Evolutionary conservation across 1,140 invertebrate species (phyloP).

Genomic region (Magallana angulata): DNA sequence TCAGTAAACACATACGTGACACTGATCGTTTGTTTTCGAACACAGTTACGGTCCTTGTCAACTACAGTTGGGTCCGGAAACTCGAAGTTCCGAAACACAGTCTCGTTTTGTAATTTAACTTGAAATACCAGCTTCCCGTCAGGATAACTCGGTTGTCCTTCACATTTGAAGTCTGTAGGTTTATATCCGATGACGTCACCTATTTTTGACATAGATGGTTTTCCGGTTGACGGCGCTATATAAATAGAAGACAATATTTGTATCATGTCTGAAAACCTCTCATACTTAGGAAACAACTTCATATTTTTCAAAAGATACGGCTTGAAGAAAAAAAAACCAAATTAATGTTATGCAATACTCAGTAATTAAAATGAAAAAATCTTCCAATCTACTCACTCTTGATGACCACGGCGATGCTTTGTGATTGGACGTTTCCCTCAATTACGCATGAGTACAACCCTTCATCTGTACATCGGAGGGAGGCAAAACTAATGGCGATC

Average conservation of each 20-base stretch:
- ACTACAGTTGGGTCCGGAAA: conserved; percentile 4
- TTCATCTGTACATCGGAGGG: conserved; percentile 39
- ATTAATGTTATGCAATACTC: too few relatives aligned
- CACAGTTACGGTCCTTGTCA: conserved; percentile 32
- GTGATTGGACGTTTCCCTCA: conserved; percentile 17
- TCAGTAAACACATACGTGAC: conserved; percentile 31
- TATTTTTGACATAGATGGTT: conserved; percentile 24
- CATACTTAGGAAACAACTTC: too few relatives aligned
- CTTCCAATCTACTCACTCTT: background rate
- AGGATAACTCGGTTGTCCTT: conserved; percentile 39
- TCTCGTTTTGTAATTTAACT: conserved; percentile 43
- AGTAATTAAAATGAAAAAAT: too few relatives aligned
- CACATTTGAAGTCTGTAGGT: conserved; percentile 17
- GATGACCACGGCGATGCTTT: conserved; percentile 21
- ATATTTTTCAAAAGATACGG: too few relatives aligned
- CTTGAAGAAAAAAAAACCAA: too few relatives aligned
- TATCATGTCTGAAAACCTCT: background rate
- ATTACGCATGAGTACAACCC: conserved; percentile 37
- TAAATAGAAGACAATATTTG: background rate
- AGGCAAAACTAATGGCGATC: conserved; percentile 15
- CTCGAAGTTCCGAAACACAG: conserved; percentile 11
- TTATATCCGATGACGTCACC: conserved; percentile 37
- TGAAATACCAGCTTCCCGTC: conserved; percentile 31
- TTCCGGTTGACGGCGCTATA: conserved; percentile 30
- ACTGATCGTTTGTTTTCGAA: conserved; percentile 9